Percentiles rank a stretch among this genome's conserved stretches.
These are phyloP conservation scores for Parnassius glacialis DNA, from an alignment of 2,888 invertebrate genomes.

Conservation along the genomic window DNA sequence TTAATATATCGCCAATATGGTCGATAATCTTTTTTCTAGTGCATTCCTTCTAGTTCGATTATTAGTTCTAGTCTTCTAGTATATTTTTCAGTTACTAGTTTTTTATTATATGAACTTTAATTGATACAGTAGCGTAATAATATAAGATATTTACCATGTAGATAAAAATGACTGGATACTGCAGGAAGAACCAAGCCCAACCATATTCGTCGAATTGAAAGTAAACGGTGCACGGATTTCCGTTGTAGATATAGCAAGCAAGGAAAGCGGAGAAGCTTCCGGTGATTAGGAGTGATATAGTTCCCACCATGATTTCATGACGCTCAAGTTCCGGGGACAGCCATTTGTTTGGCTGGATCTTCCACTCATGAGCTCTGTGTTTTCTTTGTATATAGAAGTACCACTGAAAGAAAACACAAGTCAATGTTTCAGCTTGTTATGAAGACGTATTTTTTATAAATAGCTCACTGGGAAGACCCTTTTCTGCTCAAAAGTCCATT, in stretches of 20 bases:
- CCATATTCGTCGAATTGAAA: constrained; percentile 83
- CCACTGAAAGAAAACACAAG: constrained; percentile 75
- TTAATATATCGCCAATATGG: too few species aligned
- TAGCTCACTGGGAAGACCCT: too few species aligned
- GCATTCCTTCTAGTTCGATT: too few species aligned
- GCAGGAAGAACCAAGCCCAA: constrained; percentile 84
- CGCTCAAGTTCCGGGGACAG: constrained; percentile 83
- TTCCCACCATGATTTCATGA: constrained; percentile 85
- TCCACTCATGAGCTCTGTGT: constrained; percentile 84
- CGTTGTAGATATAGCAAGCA: constrained; percentile 85
- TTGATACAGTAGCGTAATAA: too few species aligned
- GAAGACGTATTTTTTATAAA: too few species aligned
- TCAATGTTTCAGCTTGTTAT: too few species aligned
- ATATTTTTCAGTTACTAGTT: too few species aligned
- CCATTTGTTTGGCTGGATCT: constrained; percentile 87
- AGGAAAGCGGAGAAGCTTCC: constrained; percentile 81
- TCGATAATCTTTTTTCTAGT: too few species aligned
- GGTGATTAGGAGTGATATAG: constrained; percentile 77
- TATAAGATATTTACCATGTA: constrained; percentile 72
- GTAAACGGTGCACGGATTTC: constrained; percentile 84
- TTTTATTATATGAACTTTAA: too few species aligned
- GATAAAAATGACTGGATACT: constrained; percentile 83
- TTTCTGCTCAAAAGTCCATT: too few species aligned
- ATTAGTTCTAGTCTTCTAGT: too few species aligned
- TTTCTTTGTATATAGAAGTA: constrained; percentile 84